Conservation (phyloP, 2,797 vertebrate genomes). For the Sebastes matsubarae region DNA sequence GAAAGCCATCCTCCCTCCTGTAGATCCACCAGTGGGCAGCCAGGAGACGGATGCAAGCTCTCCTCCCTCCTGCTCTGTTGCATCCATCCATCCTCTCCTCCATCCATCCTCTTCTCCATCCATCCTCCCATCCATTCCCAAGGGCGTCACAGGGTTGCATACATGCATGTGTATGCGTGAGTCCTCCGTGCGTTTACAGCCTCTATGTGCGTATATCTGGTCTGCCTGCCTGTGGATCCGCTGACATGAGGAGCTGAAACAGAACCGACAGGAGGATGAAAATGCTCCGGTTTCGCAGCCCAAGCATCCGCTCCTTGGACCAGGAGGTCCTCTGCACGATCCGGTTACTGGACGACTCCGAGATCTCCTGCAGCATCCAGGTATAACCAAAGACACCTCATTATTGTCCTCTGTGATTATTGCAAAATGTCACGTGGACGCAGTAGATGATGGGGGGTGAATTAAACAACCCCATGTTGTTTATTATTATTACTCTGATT, state of each 20-base stretch:
- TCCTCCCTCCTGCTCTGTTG: slow-evolving; percentile 50
- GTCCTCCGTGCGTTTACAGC: not conserved
- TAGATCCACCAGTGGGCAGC: slow-evolving; percentile 46
- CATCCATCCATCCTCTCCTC: slow-evolving; percentile 58
- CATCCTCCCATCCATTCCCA: slow-evolving; percentile 42
- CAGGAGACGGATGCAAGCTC: slow-evolving; percentile 63
- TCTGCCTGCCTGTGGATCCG: slow-evolving; percentile 46
- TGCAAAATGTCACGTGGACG: slow-evolving; percentile 50
- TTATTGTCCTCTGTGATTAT: slow-evolving; percentile 6
- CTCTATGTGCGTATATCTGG: slow-evolving; percentile 14
- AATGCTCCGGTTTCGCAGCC: slow-evolving; percentile 97
- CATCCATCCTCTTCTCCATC: slow-evolving; percentile 48
- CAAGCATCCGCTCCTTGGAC: slow-evolving; percentile 92
- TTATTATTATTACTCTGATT: not conserved
- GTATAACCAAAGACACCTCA: slow-evolving; percentile 69
- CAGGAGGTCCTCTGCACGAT: slow-evolving; percentile 94
- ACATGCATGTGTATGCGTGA: slow-evolving; percentile 31
- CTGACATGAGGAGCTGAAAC: slow-evolving; percentile 77
- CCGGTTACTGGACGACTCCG: slow-evolving; percentile 93
- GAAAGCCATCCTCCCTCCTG: slow-evolving; percentile 30
- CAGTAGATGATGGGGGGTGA: not conserved
- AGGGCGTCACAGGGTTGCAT: slow-evolving; percentile 54
- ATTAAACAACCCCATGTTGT: not conserved
- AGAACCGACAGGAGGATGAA: slow-evolving; percentile 87
- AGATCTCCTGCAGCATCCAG: slow-evolving; percentile 96